Evolutionary conservation across 2,888 invertebrate genomes (phyloP).

Genomic region (Ophioninae sp.): DNA sequence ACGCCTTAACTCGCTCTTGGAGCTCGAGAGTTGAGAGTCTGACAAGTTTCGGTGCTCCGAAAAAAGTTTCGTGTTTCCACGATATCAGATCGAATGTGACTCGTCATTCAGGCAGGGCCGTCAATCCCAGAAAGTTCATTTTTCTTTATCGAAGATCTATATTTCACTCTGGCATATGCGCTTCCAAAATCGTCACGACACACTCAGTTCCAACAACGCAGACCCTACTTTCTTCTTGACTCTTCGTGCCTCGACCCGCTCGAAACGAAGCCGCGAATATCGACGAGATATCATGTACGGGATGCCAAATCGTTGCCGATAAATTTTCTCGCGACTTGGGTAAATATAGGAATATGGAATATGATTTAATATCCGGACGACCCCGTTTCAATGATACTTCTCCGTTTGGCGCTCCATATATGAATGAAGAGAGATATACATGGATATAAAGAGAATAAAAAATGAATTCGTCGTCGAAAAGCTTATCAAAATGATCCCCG

Average conservation of each 20-base stretch:
- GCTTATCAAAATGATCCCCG: background rate
- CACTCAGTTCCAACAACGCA: conserved; percentile 26
- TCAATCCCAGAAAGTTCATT: background rate
- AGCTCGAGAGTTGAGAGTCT: conserved; percentile 26
- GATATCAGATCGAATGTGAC: conserved; percentile 20
- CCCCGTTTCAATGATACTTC: background rate
- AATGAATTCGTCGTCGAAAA: background rate
- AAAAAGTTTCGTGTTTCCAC: conserved; percentile 29
- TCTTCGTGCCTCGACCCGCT: background rate
- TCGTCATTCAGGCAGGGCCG: background rate
- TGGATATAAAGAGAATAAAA: background rate
- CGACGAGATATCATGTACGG: background rate
- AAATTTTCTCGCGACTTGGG: conserved; percentile 19
- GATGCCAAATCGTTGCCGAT: background rate
- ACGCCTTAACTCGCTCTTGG: conserved; percentile 42
- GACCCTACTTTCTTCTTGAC: background rate
- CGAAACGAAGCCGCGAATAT: background rate
- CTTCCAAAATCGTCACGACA: conserved; percentile 48
- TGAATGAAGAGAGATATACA: background rate
- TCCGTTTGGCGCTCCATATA: background rate
- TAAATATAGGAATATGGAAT: background rate
- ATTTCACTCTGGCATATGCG: conserved; percentile 56
- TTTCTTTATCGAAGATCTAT: conserved; percentile 46
- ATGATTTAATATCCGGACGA: conserved; percentile 21
- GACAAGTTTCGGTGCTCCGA: conserved; percentile 41